Conservation (phyloP, 2,888 invertebrate genomes). For the Eristalinus sepulchralis region DNA sequence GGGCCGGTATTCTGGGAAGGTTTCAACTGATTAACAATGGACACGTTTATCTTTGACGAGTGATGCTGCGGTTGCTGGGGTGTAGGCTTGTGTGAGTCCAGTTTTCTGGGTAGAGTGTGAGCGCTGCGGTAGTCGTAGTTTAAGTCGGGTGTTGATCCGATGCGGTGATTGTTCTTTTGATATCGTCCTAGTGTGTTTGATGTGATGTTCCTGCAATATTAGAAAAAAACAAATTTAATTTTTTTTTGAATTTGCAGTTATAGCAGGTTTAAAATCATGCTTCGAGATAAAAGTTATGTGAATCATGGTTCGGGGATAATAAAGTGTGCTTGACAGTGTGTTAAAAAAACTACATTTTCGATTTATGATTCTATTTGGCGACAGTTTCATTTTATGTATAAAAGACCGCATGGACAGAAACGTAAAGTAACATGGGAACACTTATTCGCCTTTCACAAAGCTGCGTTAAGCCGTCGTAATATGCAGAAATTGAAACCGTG, state of each 20-base stretch:
- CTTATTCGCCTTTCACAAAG: too few species aligned
- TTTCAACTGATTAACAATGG: constrained; percentile 83
- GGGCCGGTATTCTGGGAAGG: constrained; percentile 82
- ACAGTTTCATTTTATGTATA: too few species aligned
- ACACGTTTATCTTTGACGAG: constrained; percentile 86
- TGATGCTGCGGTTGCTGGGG: constrained; percentile 75
- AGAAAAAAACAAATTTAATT: not conserved
- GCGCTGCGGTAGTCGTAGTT: constrained; percentile 83
- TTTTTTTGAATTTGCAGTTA: not conserved
- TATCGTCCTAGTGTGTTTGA: constrained; percentile 89
- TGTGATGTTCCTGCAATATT: constrained; percentile 72
- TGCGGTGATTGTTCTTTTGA: constrained; percentile 90
- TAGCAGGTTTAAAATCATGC: not conserved
- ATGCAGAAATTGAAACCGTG: too few species aligned
- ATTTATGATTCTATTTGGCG: too few species aligned
- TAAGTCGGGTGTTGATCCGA: constrained; percentile 82
- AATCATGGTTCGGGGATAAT: too few species aligned
- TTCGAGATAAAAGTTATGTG: too few species aligned
- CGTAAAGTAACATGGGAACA: too few species aligned
- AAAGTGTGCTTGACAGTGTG: too few species aligned
- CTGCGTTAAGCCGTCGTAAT: too few species aligned
- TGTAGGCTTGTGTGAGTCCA: constrained; percentile 76
- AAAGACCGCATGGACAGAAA: too few species aligned
- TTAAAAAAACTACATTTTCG: too few species aligned
- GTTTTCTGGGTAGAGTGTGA: constrained; percentile 89